Conservation (phyloP, 37 sponge, comb jelly and placozoan species). For the Dysidea cf. avara region DNA sequence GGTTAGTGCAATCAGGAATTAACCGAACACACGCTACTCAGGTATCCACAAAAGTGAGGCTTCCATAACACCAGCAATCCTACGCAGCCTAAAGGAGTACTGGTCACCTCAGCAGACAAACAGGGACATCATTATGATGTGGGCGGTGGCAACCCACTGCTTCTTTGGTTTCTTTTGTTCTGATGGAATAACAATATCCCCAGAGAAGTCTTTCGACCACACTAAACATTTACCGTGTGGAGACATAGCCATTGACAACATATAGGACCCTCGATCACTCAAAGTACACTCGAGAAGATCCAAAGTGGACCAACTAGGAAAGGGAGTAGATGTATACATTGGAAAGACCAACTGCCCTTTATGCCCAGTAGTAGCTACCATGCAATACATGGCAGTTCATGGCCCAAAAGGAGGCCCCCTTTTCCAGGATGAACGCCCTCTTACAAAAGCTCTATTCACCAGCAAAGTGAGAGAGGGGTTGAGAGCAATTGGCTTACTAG, state of each 20-base stretch:
- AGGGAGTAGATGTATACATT: no score
- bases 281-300: background rate
- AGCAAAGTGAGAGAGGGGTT: background rate
- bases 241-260: slow-evolving; percentile 6
- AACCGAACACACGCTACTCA: background rate
- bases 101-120: background rate
- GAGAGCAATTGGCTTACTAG: background rate
- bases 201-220: no score
- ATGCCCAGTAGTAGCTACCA: no score
- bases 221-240: slow-evolving; percentile 6
- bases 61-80: slow-evolving; percentile 37
- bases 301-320: slow-evolving; percentile 7
- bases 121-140: background rate
- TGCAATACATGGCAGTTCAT: slow-evolving; percentile 1
- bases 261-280: background rate
- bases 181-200: slow-evolving; percentile 13
- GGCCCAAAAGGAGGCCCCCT: background rate
- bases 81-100: background rate
- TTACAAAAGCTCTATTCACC: slow-evolving; percentile 1
- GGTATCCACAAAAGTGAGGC: background rate
- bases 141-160: slow-evolving; percentile 6
- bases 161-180: slow-evolving; percentile 49
- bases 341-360: no score
- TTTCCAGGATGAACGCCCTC: no score
- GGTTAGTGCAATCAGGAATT: slow-evolving; percentile 41